These are phyloP conservation scores for Byasa hedistus DNA, from an alignment of 2,888 invertebrate species.

Conservation along the genomic window DNA sequence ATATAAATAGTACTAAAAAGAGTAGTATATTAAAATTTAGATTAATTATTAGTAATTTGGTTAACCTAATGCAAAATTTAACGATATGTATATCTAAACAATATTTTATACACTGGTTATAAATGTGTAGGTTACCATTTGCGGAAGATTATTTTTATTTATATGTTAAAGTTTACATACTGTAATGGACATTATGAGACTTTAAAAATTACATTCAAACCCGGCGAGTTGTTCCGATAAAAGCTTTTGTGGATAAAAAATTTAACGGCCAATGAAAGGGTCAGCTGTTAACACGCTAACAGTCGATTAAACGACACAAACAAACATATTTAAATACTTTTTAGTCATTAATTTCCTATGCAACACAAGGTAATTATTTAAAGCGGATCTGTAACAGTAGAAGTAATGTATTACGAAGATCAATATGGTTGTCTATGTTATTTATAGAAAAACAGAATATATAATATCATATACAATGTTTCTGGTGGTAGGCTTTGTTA, in stretches of 20 bases:
- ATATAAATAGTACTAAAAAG: no score
- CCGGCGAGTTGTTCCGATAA: constrained; percentile 6
- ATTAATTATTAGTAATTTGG: no score
- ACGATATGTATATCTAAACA: no score
- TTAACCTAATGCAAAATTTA: no score
- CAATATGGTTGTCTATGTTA: no score
- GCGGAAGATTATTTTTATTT: not conserved
- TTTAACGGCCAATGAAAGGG: constrained; percentile 6
- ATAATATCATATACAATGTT: no score
- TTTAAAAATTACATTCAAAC: constrained; percentile 1
- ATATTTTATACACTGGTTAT: not conserved
- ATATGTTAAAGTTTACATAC: not conserved
- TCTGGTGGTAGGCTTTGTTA: no score
- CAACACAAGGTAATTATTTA: not conserved
- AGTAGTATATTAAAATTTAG: no score
- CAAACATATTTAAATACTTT: not conserved
- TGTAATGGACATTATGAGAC: not conserved
- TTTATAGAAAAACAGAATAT: no score
- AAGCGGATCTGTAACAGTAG: no score
- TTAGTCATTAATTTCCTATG: not conserved
- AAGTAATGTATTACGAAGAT: no score
- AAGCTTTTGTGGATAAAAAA: constrained; percentile 18
- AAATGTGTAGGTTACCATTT: not conserved
- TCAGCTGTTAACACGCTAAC: constrained; percentile 12
- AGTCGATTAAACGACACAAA: not conserved